Evolutionary conservation across 2,797 vertebrate species (phyloP), one percentile per base, ranked within the genome.

Genomic region (Siniperca scherzeri): DNA sequence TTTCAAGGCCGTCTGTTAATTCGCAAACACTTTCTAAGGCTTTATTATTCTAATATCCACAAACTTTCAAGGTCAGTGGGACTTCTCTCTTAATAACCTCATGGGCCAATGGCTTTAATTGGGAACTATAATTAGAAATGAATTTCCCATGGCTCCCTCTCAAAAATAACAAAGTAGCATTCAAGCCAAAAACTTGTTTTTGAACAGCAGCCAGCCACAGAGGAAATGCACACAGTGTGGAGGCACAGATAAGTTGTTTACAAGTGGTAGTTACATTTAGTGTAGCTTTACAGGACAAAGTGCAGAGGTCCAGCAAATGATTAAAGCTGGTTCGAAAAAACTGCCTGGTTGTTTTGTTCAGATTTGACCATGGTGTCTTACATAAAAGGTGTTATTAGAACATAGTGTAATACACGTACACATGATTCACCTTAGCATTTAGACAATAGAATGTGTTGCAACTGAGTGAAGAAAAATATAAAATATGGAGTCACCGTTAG

Each of bases 231-330:
- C 2, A 66, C 38, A 62, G 50, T 22, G 69, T 65, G 57, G 25
- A 71, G 30, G 65, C 65, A 61, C 22, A 53, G 75, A 87, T 72
- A 72, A 71, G 48, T 2, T 14, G 50, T 46, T 0, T 30, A 70
- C 69, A 70, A 22, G 10, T 38, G 7, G 12, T 19, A 48, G 68
- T 38, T 68, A 55, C 27, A 16, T 59, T 50, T n/a, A n/a, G 1
- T 22, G 46, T 2, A 22, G 10, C 50, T 79, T 64, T 38, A 83
- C 46, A 70, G 94, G 84, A 42, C 94, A 93, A 95, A 93, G 95
- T 88, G 90, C 94, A 94, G 10, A 56, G 22, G 64, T 81, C 50
- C 81, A 71, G 87, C 80, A 86, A 92, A 93, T 93, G 87, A 93
- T 92, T 92, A 84, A 74, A 85, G 52, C 42, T 62, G 33, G 2